Base-by-base conservation (phyloP, 2,797 vertebrate genomes). In the Pangasius larnaudii region DNA sequence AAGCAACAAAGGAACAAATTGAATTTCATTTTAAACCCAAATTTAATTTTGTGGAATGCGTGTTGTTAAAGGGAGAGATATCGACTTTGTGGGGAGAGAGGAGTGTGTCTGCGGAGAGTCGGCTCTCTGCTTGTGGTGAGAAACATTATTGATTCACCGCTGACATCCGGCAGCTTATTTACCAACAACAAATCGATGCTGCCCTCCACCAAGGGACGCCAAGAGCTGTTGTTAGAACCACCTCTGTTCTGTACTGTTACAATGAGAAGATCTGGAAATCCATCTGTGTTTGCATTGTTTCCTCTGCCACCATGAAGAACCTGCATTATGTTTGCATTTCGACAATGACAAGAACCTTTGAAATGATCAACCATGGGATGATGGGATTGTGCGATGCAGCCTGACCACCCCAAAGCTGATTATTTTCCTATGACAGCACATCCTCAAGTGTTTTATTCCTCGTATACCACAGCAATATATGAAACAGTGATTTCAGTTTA, bases 171-270 rank as follows among this genome's bases (percentile, higher is more conserved):
- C 94, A 94, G 95, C 95, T 95, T 96, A 95, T 96, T 96, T 95
- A 96, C 94, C 94, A 95, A 96, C 95, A 96, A 96, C 96, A 96
- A 96, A 95, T 96, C 96, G 91, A 96, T 96, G 93, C 88, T 86
- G 90, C 74, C 85, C 95, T 95, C 94, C 80, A 92, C 92, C 92
- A 92, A 94, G 88, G 92, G 89, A 90, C 84, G 74, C 91, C 93
- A 88, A 91, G 93, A 90, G 92, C 91, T 92, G 92, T 92, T 91
- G 91, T 86, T 89, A 88, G 91, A 92, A 90, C 42, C 58, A 30
- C 56, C 72, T 67, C 51, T 18, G 63, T 72, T 69, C 27, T 24
- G 39, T 82, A n/a, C 27, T 42, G 58, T 78, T 81, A 65, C 74
- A 82, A 46, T 74, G 42, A 77, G 72, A 67, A 56, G n/a, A 67